phyloP scores from a whole-genome alignment of 2,797 vertebrate species.

The Halcyon badia region DNA sequence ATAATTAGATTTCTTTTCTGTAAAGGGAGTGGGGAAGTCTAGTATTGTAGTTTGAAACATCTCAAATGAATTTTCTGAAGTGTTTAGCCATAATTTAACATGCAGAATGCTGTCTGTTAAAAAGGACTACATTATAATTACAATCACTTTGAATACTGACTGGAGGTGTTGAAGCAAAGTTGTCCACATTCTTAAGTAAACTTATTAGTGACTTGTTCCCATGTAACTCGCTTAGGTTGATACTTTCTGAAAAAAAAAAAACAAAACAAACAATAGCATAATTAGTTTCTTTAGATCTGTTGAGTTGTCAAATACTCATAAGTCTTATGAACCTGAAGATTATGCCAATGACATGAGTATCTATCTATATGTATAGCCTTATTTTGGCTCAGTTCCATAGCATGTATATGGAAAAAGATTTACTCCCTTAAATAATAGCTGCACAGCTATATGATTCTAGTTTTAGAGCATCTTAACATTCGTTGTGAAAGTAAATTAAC shows the following conservation, averaged over 20 bases:
- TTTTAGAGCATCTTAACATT: background rate
- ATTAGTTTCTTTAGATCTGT: background rate
- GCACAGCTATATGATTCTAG: background rate
- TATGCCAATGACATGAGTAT: background rate
- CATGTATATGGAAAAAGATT: background rate
- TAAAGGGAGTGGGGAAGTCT: background rate
- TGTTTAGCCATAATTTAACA: background rate
- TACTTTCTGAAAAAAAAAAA: background rate
- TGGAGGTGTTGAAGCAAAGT: background rate
- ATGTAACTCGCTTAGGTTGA: background rate
- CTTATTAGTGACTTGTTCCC: background rate
- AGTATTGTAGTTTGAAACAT: background rate
- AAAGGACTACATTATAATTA: background rate
- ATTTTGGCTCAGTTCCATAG: background rate
- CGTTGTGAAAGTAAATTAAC: background rate
- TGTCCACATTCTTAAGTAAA: background rate
- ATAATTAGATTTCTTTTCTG: conserved; percentile 1
- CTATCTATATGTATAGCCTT: background rate
- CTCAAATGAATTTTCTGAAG: background rate
- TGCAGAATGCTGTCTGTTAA: background rate
- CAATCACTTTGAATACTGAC: background rate
- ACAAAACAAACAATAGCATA: background rate
- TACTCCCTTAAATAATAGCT: background rate
- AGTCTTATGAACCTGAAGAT: background rate
- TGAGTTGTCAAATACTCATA: background rate